phyloP scores from a whole-genome alignment of 2,113 vertebrate genomes.

The Zosterops japonicus region DNA sequence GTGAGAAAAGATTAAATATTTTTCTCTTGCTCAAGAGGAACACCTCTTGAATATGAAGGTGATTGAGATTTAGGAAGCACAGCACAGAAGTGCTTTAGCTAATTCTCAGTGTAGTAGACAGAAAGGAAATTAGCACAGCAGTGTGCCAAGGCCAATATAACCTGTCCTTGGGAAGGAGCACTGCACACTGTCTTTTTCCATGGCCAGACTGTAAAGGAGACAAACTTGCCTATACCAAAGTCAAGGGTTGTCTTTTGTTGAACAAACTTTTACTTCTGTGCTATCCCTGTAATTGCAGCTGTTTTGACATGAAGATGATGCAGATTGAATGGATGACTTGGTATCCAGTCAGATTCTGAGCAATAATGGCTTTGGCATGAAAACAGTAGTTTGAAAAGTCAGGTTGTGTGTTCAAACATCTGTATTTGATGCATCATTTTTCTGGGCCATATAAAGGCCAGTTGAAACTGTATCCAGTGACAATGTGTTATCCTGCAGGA shows the following conservation, averaged over 20 bases:
- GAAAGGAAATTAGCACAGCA: neutral
- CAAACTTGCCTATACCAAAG: neutral
- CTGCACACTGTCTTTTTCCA: neutral
- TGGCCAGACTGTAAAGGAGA: neutral
- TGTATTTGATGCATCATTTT: conserved; percentile 1
- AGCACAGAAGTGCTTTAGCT: neutral
- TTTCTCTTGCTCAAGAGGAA: neutral
- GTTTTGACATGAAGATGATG: neutral
- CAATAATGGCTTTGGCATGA: neutral
- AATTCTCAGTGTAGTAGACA: fast-evolving
- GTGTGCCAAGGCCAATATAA: neutral
- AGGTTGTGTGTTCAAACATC: neutral
- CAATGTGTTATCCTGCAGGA: neutral
- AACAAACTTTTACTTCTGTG: neutral
- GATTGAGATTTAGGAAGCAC: neutral
- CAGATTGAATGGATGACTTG: neutral
- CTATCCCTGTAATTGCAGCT: neutral
- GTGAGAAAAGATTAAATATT: neutral
- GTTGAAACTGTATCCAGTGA: neutral
- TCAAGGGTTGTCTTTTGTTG: neutral
- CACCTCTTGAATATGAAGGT: neutral
- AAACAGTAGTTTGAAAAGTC: neutral
- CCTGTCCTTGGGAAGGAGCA: neutral
- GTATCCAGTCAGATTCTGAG: neutral
- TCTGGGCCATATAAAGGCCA: neutral